Conservation (phyloP, 2,113 vertebrate species). For the Eira barbara region DNA sequence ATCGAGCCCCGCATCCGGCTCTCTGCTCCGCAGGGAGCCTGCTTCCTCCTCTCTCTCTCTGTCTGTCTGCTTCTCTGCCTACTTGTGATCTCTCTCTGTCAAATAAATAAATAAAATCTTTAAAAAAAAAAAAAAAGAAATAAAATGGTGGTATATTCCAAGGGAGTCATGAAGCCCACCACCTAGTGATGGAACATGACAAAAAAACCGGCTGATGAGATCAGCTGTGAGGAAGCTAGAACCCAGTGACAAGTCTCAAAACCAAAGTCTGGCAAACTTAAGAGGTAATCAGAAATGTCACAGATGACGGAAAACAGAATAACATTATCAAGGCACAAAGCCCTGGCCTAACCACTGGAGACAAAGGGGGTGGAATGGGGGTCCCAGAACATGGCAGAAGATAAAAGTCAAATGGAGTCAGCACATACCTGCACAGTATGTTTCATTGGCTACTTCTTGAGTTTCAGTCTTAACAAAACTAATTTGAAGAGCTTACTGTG, state of each 20-base stretch:
- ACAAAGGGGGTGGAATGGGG: not conserved
- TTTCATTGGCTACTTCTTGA: not conserved
- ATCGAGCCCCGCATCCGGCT: too few species aligned
- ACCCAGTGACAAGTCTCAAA: not conserved
- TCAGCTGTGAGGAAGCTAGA: not conserved
- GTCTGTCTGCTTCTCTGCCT: too few species aligned
- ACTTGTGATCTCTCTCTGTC: too few species aligned
- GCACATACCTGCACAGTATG: not conserved
- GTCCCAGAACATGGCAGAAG: not conserved
- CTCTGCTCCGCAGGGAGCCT: too few species aligned
- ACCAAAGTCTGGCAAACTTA: not conserved
- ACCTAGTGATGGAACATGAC: not conserved
- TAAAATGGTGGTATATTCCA: not conserved
- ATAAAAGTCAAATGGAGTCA: not conserved
- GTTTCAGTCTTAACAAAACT: not conserved
- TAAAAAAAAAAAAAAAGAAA: not conserved
- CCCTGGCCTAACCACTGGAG: not conserved
- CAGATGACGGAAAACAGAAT: not conserved
- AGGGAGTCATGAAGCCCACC: not conserved
- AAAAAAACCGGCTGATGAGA: not conserved
- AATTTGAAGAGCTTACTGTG: not conserved
- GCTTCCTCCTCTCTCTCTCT: too few species aligned
- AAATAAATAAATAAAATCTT: too few species aligned
- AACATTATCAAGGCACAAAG: not conserved
- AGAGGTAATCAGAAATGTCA: not conserved